Evolutionary conservation across 2,797 vertebrate species (phyloP), one percentile per base, ranked within the genome.

Genomic region (Megalops cyprinoides): DNA sequence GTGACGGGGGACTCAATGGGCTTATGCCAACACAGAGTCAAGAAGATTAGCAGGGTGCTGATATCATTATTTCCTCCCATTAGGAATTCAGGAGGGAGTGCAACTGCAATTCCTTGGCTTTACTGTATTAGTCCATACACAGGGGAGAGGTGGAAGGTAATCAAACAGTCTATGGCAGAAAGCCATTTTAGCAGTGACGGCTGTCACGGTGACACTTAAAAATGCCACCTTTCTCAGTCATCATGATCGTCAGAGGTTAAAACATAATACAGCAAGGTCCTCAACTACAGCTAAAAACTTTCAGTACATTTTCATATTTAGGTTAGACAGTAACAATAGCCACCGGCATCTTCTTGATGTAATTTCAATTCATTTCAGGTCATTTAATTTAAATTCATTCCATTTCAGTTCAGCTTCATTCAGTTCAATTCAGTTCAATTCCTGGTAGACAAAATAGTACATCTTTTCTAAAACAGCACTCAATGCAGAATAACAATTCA

Each of bases 31-130:
- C 92, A 88, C 86, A 74, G 91, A 94, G 93, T 93, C 91, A 92
- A 92, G 92, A 91, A 95, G 94, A 95, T 96, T 96, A 95, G 93
- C 91, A 89, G 93, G 92, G 92, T 92, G 93, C 93, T 94, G 94
- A 94, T 94, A 95, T 95, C 94, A 95, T 95, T 96, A 95, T 95
- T 95, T 95, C 93, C 94, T 92, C 94, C 94, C 94, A 95, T 95
- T 95, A 94, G 92, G 92, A 94, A 93, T 95, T 93, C 93, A 92
- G 94, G 94, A 95, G 94, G 94, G 94, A 94, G 93, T 93, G 67
- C 67, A 2, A 95, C 95, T 95, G 94, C 95, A 95, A 95, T 95
- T 95, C 95, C 95, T 94, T 94, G 94, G 94, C 92, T 95, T n/a
- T 95, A 95, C 95, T 95, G 94, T 95, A 94, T 93, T 95, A 94